Conservation (phyloP, 1,140 invertebrate species). For the Lepidurus packardi region DNA sequence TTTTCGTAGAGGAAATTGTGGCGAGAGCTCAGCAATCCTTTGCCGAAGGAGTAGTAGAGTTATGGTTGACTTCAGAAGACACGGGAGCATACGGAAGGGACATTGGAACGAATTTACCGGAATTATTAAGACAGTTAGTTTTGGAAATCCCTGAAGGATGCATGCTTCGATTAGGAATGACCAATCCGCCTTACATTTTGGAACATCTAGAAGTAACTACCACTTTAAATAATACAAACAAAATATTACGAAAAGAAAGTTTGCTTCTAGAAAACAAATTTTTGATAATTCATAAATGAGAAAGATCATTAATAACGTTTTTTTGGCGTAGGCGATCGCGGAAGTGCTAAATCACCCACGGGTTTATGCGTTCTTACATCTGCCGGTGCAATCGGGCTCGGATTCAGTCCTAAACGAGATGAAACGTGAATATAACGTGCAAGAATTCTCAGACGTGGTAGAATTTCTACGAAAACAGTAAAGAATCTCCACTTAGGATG, state of each 20-base stretch:
- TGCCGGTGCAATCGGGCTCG: conserved; percentile 94
- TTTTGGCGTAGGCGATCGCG: conserved; percentile 63
- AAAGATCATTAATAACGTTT: not conserved
- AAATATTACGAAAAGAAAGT: not conserved
- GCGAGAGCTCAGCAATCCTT: conserved; percentile 76
- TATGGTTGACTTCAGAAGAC: conserved; percentile 99
- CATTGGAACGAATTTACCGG: conserved; percentile 80
- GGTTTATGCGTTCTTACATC: conserved; percentile 92
- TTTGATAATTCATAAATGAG: no score
- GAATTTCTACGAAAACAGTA: conserved; percentile 72
- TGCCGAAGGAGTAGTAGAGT: conserved; percentile 85
- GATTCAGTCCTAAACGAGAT: conserved; percentile 90
- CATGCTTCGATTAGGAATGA: conserved; percentile 87
- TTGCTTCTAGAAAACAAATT: not conserved
- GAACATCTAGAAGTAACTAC: conserved; percentile 73
- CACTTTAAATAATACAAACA: not conserved
- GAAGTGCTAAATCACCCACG: conserved; percentile 79
- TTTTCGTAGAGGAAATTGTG: conserved; percentile 57
- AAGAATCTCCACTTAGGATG: conserved; percentile 15
- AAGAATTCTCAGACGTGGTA: conserved; percentile 85
- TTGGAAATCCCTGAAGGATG: conserved; percentile 85
- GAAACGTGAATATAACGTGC: conserved; percentile 87
- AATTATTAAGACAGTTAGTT: conserved; percentile 78
- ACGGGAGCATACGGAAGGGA: conserved; percentile 95
- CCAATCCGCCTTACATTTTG: conserved; percentile 96